Conservation (phyloP, 2,888 invertebrate genomes). For the Pseudococcus jackbeardsleyi region DNA sequence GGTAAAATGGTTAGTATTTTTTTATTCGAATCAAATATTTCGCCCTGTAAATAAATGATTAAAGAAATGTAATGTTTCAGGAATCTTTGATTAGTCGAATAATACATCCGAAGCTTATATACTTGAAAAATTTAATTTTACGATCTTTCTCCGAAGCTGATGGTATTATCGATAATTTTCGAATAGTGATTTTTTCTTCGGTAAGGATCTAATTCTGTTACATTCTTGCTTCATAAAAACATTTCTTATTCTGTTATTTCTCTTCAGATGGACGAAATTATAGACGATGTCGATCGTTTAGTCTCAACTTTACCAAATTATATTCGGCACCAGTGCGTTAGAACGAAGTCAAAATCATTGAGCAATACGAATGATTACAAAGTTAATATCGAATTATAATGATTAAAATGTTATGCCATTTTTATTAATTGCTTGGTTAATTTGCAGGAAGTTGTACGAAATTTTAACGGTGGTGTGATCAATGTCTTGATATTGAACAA, state of each 20-base stretch:
- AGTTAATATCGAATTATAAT: neutral
- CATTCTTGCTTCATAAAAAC: neutral
- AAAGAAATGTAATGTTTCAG: neutral
- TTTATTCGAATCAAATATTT: neutral
- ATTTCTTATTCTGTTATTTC: neutral
- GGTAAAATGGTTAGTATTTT: slow-evolving; percentile 56
- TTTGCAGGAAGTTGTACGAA: slow-evolving; percentile 51
- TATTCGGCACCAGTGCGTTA: slow-evolving; percentile 46
- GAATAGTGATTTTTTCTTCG: slow-evolving; percentile 47
- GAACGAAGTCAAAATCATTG: slow-evolving; percentile 55
- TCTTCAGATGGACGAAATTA: slow-evolving; percentile 38
- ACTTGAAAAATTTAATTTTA: slow-evolving; percentile 49
- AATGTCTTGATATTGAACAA: slow-evolving; percentile 45
- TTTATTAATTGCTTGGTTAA: neutral
- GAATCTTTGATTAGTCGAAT: slow-evolving; percentile 48
- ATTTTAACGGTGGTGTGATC: slow-evolving; percentile 52
- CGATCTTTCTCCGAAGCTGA: slow-evolving; percentile 26
- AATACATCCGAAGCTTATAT: slow-evolving; percentile 54
- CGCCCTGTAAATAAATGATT: neutral
- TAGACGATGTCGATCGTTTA: slow-evolving; percentile 35
- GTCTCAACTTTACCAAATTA: slow-evolving; percentile 30
- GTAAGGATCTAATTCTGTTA: slow-evolving; percentile 31
- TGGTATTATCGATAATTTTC: neutral
- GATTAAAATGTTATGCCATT: slow-evolving; percentile 9
- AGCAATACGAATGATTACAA: slow-evolving; percentile 28